Conservation (phyloP, 2,113 vertebrate species). For the Paracanthobrama guichenoti region DNA sequence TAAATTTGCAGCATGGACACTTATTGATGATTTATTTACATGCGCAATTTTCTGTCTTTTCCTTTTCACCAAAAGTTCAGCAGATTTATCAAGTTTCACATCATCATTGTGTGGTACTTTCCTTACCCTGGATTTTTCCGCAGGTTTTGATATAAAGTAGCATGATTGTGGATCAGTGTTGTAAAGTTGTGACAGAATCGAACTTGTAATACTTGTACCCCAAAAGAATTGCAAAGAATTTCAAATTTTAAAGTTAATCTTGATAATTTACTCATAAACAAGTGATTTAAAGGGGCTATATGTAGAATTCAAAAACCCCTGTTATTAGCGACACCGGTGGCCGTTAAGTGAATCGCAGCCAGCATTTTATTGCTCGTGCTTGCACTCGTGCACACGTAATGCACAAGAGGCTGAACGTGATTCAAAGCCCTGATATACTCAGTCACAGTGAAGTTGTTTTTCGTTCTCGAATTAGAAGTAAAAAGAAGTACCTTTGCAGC, state of each 20-base stretch:
- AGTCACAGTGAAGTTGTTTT: too few species aligned
- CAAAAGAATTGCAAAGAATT: not conserved
- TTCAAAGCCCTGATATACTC: too few species aligned
- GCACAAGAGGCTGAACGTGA: too few species aligned
- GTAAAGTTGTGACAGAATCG: slow-evolving; percentile 53
- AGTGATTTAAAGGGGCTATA: not conserved
- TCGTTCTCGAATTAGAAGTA: too few species aligned
- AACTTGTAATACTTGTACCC: slow-evolving; percentile 61
- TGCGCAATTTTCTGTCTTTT: slow-evolving; percentile 42
- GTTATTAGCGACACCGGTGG: too few species aligned
- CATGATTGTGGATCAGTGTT: slow-evolving; percentile 69
- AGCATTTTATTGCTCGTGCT: too few species aligned
- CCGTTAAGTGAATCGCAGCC: too few species aligned
- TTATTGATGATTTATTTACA: not conserved
- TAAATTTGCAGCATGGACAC: not conserved
- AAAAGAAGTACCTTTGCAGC: too few species aligned
- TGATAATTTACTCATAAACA: not conserved
- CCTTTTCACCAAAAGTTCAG: slow-evolving; percentile 66
- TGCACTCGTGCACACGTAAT: too few species aligned
- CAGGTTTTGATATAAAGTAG: slow-evolving; percentile 54
- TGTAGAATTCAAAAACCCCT: too few species aligned
- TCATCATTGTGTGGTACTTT: slow-evolving; percentile 32
- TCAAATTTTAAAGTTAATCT: not conserved
- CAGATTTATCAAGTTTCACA: slow-evolving; percentile 67
- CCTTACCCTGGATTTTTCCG: slow-evolving; percentile 52